These are phyloP conservation scores for Coelopa frigida DNA, from an alignment of 1,140 invertebrate genomes.

Conservation along the genomic window DNA sequence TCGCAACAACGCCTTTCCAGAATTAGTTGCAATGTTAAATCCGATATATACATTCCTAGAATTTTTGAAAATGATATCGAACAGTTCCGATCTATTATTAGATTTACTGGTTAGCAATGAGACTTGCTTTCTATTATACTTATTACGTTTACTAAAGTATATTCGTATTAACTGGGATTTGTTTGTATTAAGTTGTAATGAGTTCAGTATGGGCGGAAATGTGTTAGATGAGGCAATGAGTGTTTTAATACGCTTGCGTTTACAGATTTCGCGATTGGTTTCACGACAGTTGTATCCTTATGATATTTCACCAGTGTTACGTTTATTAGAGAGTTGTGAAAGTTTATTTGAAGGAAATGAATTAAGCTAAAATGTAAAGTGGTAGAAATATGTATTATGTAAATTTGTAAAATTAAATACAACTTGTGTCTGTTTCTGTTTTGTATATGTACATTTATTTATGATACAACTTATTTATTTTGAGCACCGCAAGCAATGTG, in stretches of 20 bases:
- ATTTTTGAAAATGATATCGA: constrained; percentile 73
- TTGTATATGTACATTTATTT: too few relatives aligned
- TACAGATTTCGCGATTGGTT: constrained; percentile 74
- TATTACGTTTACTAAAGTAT: constrained; percentile 79
- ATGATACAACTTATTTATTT: too few relatives aligned
- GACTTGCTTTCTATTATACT: constrained; percentile 82
- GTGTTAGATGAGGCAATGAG: constrained; percentile 77
- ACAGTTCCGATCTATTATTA: constrained; percentile 73
- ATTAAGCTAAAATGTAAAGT: constrained; percentile 55
- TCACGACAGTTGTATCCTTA: constrained; percentile 79
- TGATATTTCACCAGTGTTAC: constrained; percentile 80
- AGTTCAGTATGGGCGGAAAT: constrained; percentile 49
- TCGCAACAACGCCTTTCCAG: constrained; percentile 67
- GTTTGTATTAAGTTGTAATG: constrained; percentile 69
- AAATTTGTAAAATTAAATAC: too few relatives aligned
- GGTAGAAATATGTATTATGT: too few relatives aligned
- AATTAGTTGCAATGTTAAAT: constrained; percentile 70
- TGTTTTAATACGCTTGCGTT: constrained; percentile 67
- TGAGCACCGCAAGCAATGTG: too few relatives aligned
- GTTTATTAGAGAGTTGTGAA: constrained; percentile 76
- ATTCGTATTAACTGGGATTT: constrained; percentile 74
- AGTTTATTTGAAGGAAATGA: constrained; percentile 76
- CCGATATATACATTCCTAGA: constrained; percentile 76
- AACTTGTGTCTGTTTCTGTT: too few relatives aligned
- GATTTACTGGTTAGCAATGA: constrained; percentile 87